Evolutionary conservation across 2,888 invertebrate genomes (phyloP).

Genomic region (Orthosia cruda): DNA sequence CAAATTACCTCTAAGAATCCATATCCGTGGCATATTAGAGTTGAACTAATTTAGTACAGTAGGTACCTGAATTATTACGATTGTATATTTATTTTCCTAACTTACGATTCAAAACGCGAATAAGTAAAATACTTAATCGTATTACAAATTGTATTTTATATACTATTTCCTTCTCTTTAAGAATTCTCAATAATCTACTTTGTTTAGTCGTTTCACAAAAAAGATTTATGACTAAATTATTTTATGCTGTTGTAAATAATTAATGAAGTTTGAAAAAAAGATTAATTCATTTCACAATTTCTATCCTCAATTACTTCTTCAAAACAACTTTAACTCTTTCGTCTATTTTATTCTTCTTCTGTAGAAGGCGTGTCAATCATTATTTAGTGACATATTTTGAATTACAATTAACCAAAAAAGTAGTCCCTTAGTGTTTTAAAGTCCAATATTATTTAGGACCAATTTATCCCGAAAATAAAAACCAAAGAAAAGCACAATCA

Average conservation of each 20-base stretch:
- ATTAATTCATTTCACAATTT: neutral
- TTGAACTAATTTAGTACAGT: constrained; percentile 17
- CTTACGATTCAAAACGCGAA: constrained; percentile 59
- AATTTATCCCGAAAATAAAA: constrained; percentile 14
- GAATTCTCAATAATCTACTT: neutral
- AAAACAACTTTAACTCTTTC: neutral
- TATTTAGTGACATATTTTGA: neutral
- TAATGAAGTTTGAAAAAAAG: neutral
- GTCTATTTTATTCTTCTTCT: neutral
- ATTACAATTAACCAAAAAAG: neutral
- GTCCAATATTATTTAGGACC: neutral
- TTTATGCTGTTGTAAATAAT: neutral
- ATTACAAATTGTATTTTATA: constrained; percentile 43
- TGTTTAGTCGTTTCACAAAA: neutral
- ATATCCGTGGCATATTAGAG: neutral
- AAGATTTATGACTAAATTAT: neutral
- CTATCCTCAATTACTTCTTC: neutral
- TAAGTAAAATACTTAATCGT: constrained; percentile 35
- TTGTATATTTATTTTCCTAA: constrained; percentile 9
- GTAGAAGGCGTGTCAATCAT: neutral
- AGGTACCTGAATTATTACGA: constrained; percentile 59
- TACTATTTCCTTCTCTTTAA: neutral
- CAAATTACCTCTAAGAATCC: neutral
- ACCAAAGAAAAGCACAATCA: constrained; percentile 55
- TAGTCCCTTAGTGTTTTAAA: neutral